Evolutionary conservation across 2,888 invertebrate genomes (phyloP), one percentile per base, ranked within the genome.

Genomic region (Gasteruption jaculator): DNA sequence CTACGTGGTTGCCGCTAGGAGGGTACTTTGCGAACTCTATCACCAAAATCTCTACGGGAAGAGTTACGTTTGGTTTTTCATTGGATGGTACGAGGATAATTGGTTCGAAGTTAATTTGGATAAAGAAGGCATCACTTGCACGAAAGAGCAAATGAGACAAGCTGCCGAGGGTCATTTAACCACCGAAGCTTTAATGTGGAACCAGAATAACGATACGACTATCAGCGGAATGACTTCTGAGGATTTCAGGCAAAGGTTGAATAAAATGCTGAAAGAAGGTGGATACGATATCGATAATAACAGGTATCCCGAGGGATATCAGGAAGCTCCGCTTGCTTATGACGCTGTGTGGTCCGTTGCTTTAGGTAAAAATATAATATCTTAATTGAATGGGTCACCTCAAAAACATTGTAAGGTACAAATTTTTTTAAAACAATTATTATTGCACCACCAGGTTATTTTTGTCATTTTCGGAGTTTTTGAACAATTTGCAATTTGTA

Each of bases 311-410:
- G 91, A 91, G 70, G 95, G 96, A 8, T 95, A 95, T 73, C 91
- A 92, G 65, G 99, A 99, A 74, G 97, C 99, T 5, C 99, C 99
- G 0, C 74, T 99, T 41, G 99, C 99, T 31, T 99, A 99, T 69
- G 99, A 99, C 73, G 99, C 99, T 7, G 92, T 99, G 34, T 99
- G 99, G 99, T 93, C 97, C 26, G 87, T 97, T 21, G 97, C 97
- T 25, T 75, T 99, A 63, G 94, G 87, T 87, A 73, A 64, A 58
- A 48, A n/a, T n/a, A n/a, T n/a, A n/a, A n/a, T n/a, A n/a, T n/a
- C n/a, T n/a, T n/a, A n/a, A n/a, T n/a, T n/a, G n/a, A n/a, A n/a
- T n/a, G n/a, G n/a, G n/a, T n/a, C n/a, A n/a, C n/a, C n/a, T n/a
- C n/a, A n/a, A n/a, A n/a, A n/a, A n/a, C n/a, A n/a, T n/a, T n/a